Percentiles rank a stretch among this genome's conserved stretches.
Conservation (phyloP, 1,140 invertebrate genomes). For the Armadillidium nasatum region DNA sequence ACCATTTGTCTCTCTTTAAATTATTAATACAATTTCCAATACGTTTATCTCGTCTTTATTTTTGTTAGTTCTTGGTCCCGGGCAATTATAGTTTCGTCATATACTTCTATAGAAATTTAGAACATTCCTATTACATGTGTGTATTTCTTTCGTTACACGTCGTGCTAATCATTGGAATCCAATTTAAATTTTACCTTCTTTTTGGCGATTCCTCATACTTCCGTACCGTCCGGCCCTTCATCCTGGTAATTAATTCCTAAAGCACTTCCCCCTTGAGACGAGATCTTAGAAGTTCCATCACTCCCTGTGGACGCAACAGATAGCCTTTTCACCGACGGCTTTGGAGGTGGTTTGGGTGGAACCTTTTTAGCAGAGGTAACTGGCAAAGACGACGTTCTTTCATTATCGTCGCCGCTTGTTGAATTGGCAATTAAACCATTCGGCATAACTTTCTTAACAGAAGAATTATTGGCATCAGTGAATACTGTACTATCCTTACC, state of each 20-base stretch:
- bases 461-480: too few species aligned
- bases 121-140: too few species aligned
- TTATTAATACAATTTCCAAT: too few species aligned
- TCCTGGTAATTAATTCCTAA: constrained; percentile 33
- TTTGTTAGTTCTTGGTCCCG: too few species aligned
- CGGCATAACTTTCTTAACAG: neutral
- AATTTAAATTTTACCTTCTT: neutral
- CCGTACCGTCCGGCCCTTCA: constrained; percentile 47
- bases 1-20: too few species aligned
- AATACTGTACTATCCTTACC: too few species aligned
- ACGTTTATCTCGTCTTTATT: too few species aligned
- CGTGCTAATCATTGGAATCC: too few species aligned
- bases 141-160: too few species aligned
- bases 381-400: too few species aligned
- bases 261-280: constrained; percentile 35
- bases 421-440: constrained; percentile 9
- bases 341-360: constrained; percentile 48
- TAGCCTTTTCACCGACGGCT: constrained; percentile 45
- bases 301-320: constrained; percentile 33
- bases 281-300: constrained; percentile 32
- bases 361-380: constrained; percentile 43
- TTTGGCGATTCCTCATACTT: constrained; percentile 42
- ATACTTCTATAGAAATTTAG: too few species aligned
- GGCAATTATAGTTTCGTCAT: too few species aligned
- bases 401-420: neutral